phyloP scores from a whole-genome alignment of 2,797 vertebrate species.

The Rhinoraja longicauda region DNA sequence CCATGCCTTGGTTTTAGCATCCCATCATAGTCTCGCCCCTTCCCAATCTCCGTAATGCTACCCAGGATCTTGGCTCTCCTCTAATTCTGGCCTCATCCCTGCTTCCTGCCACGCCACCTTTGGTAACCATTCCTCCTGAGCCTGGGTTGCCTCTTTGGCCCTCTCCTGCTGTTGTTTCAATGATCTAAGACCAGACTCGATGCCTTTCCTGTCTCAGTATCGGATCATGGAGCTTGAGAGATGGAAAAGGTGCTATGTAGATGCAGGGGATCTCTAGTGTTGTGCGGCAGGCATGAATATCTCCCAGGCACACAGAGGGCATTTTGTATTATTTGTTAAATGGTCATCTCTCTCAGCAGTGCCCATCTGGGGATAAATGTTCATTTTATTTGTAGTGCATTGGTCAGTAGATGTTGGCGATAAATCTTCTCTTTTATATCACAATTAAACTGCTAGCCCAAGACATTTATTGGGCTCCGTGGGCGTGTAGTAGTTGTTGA shows the following conservation, averaged over 20 bases:
- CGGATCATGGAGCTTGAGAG: not conserved
- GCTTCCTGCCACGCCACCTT: not conserved
- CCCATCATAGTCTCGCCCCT: not conserved
- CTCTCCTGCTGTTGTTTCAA: not conserved
- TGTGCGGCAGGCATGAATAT: too few species aligned
- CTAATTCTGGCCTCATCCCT: too few species aligned
- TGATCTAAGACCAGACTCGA: not conserved
- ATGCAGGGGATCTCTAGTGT: not conserved
- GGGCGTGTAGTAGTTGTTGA: not conserved
- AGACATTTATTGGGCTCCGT: not conserved
- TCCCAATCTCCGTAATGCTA: not conserved
- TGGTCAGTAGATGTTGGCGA: not conserved
- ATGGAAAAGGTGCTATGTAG: not conserved
- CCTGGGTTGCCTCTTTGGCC: not conserved
- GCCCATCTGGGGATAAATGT: not conserved
- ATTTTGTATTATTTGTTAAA: not conserved
- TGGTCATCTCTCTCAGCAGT: not conserved
- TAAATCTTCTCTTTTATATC: not conserved
- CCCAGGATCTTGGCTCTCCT: not conserved
- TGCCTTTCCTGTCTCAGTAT: not conserved
- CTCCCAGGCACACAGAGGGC: not conserved
- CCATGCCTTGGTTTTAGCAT: not conserved
- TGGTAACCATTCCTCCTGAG: not conserved
- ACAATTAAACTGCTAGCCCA: not conserved
- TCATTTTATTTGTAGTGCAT: not conserved